Base-by-base conservation (phyloP, 2,888 invertebrate genomes). In the Augochlorella aurata region DNA sequence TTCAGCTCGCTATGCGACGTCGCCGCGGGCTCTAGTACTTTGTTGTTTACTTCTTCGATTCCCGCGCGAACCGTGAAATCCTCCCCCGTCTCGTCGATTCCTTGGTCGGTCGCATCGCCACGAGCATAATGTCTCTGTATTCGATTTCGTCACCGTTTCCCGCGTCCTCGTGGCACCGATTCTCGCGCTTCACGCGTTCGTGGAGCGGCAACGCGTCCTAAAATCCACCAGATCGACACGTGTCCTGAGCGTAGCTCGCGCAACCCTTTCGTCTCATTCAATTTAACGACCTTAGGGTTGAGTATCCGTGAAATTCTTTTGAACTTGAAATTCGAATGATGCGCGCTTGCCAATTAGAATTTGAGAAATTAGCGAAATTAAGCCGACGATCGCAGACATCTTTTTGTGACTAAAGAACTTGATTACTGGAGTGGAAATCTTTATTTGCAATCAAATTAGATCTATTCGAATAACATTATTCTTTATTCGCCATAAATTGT, bases 111-210 rank as follows among this genome's bases (percentile, higher is more conserved):
- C 49, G 24, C 29, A 54, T 69, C 54, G 68, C 44, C 49, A 50
- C 49, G 58, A 61, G 67, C 38, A 14, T n/a, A 58, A 18, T 58
- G 47, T 65, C 49, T 52, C 16, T 14, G 68, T 44, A 72, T 61
- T 81, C 81, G 79, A 74, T 81, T 49, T 47, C 45, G 70, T 66
- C 70, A 67, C 50, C 74, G 74, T 81, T 79, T 71, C 66, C 74
- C 74, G 70, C 79, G 79, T 68, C 74, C 81, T 63, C 67, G 74
- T 79, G 79, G 70, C 74, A 71, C 74, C 52, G 71, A 79, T 81
- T 72, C 70, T 74, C 67, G 67, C 61, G 68, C 16, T 68, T 68
- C n/a, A 72, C 77, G 63, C 47, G 47, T 69, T 47, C 58, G 45
- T 29, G 29, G 29, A 61, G 50, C 63, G 50, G 18, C 66, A 21